These are phyloP conservation scores for Urophycis tenuis DNA, from an alignment of 2,797 vertebrate species.

Conservation along the genomic window DNA sequence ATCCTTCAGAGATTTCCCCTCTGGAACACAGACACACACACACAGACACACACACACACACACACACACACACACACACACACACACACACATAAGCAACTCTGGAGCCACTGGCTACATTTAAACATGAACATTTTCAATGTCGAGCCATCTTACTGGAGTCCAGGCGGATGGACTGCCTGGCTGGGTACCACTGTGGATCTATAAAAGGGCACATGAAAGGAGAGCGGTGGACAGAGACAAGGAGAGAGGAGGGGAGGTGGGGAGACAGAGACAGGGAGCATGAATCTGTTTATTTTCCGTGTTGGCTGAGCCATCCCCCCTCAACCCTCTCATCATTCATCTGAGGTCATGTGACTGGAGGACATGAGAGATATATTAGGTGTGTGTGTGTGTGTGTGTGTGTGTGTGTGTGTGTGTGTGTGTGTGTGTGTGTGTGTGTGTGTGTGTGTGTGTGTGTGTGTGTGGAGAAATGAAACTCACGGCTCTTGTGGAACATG, in stretches of 20 bases:
- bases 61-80: constrained; percentile 9
- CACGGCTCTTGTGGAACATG: constrained; percentile 89
- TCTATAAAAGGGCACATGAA: constrained; percentile 67
- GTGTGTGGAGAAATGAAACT: constrained; percentile 54
- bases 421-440: constrained; percentile 8
- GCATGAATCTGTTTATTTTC: neutral
- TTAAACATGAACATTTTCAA: neutral
- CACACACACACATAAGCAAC: neutral
- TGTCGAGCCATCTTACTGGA: constrained; percentile 75
- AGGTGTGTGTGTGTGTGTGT: constrained; percentile 7
- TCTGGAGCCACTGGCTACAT: neutral
- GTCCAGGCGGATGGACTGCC: constrained; percentile 90
- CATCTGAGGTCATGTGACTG: constrained; percentile 13
- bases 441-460: constrained; percentile 3
- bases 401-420: neutral
- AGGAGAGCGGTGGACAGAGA: too few relatives aligned
- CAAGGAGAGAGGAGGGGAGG: neutral
- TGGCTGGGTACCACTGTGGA: constrained; percentile 90
- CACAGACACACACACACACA: constrained; percentile 16
- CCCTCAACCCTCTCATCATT: constrained; percentile 3
- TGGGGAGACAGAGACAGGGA: neutral
- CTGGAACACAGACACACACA: constrained; percentile 57
- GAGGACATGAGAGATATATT: neutral
- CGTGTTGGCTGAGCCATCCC: neutral
- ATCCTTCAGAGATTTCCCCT: constrained; percentile 90